Evolutionary conservation across 1,140 invertebrate species (phyloP).

Genomic region (Venturia canescens): DNA sequence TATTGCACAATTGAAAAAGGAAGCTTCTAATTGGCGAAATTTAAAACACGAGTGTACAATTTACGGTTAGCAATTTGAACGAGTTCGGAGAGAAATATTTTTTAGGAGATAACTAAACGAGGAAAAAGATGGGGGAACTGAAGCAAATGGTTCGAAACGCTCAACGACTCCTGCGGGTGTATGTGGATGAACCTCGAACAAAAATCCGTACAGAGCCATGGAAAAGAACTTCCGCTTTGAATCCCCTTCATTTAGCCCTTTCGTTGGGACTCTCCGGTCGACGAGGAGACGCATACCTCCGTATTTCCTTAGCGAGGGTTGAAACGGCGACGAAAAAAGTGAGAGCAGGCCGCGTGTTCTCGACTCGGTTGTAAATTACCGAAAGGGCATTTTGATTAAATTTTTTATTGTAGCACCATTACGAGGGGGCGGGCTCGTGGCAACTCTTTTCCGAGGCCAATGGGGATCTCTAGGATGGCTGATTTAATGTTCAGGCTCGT

Average conservation of each 20-base stretch:
- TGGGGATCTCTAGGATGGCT: slow-evolving; percentile 51
- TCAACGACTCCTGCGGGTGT: slow-evolving; percentile 65
- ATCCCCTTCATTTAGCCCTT: slow-evolving; percentile 33
- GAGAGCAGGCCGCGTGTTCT: slow-evolving; percentile 46
- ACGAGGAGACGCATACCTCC: slow-evolving; percentile 22
- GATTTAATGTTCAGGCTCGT: slow-evolving; percentile 68
- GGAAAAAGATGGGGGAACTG: not conserved
- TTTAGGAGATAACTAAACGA: too few relatives aligned
- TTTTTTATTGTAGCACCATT: slow-evolving; percentile 75
- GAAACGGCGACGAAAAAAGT: slow-evolving; percentile 62
- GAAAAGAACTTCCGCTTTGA: not conserved
- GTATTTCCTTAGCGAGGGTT: slow-evolving; percentile 34
- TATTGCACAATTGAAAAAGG: not conserved
- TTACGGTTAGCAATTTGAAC: slow-evolving; percentile 53
- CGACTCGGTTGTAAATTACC: slow-evolving; percentile 73
- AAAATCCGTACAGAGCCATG: not conserved
- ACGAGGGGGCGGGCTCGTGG: slow-evolving; percentile 39
- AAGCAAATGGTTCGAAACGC: slow-evolving; percentile 58
- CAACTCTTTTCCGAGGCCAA: not conserved
- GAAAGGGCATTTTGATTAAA: slow-evolving; percentile 78
- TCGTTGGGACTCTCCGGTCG: slow-evolving; percentile 6
- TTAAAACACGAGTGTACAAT: slow-evolving; percentile 65
- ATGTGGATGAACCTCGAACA: slow-evolving; percentile 38
- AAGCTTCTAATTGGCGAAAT: slow-evolving; percentile 59
- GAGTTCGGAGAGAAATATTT: not conserved